These are phyloP conservation scores for Erinaceus europaeus DNA, from an alignment of 2,113 vertebrate genomes.

Conservation along the genomic window DNA sequence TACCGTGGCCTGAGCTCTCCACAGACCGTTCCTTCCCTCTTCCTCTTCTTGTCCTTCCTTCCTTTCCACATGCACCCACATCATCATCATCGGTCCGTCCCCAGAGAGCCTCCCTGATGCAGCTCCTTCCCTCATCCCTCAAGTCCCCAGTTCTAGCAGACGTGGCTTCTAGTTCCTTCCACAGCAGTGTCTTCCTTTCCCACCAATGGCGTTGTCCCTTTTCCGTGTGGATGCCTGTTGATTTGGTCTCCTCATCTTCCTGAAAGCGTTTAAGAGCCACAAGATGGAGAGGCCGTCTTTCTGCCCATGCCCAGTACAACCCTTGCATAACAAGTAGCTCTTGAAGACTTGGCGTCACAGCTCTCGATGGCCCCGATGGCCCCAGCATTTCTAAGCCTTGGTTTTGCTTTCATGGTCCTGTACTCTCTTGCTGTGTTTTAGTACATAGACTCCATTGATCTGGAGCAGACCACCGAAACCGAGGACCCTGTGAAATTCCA, in stretches of 20 bases:
- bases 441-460: slow-evolving; percentile 86
- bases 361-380: neutral
- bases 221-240: neutral
- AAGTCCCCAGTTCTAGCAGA: neutral
- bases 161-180: neutral
- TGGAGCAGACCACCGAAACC: slow-evolving; percentile 76
- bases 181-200: neutral
- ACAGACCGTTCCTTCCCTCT: neutral
- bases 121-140: neutral
- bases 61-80: neutral
- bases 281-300: neutral
- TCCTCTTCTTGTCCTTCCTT: neutral
- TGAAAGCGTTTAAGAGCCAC: neutral
- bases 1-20: neutral
- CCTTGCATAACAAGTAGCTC: neutral
- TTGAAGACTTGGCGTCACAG: neutral
- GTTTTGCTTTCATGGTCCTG: neutral
- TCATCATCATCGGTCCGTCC: neutral
- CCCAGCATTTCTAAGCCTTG: neutral
- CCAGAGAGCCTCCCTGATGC: neutral
- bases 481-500: slow-evolving; percentile 86
- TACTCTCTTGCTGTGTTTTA: slow-evolving; percentile 61
- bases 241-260: neutral
- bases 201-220: neutral
- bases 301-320: too few relatives aligned